These are phyloP conservation scores for Minunthozetes semirufus DNA, from an alignment of 2,888 invertebrate genomes.

Conservation along the genomic window DNA sequence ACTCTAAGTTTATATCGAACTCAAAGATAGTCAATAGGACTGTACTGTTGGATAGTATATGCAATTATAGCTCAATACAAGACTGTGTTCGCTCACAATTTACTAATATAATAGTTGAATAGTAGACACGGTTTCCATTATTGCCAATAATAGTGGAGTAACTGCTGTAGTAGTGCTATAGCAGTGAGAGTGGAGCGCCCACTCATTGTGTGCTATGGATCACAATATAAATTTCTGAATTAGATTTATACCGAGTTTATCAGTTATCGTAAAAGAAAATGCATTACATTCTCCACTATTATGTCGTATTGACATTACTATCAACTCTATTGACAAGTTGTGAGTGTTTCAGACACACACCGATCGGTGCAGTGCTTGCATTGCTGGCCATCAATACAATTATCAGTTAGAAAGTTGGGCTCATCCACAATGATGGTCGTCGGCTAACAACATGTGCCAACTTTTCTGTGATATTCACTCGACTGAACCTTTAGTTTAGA, in stretches of 20 bases:
- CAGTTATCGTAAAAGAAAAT: slow-evolving; percentile 32
- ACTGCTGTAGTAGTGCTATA: neutral
- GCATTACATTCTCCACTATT: slow-evolving; percentile 27
- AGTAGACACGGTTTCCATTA: neutral
- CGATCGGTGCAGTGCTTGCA: neutral
- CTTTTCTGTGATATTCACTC: slow-evolving; percentile 19
- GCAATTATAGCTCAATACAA: neutral
- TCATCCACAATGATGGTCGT: slow-evolving; percentile 3
- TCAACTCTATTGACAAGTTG: slow-evolving; percentile 25
- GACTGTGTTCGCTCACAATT: slow-evolving; percentile 2
- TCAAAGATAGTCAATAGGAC: neutral
- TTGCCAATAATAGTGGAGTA: neutral
- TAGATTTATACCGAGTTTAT: slow-evolving; percentile 25
- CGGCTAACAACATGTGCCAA: slow-evolving; percentile 27
- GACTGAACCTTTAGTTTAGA: slow-evolving; percentile 29
- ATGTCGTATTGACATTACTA: slow-evolving; percentile 28
- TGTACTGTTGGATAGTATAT: neutral
- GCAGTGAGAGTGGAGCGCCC: neutral
- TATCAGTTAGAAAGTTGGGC: slow-evolving; percentile 22
- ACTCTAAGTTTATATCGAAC: neutral
- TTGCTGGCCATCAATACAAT: slow-evolving; percentile 22
- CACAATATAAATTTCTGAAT: slow-evolving; percentile 25
- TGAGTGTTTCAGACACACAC: slow-evolving; percentile 13
- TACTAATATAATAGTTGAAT: slow-evolving; percentile 1
- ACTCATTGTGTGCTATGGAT: slow-evolving; percentile 16